Base-by-base conservation (phyloP, 2,113 vertebrate genomes). In the Cisticola juncidis region DNA sequence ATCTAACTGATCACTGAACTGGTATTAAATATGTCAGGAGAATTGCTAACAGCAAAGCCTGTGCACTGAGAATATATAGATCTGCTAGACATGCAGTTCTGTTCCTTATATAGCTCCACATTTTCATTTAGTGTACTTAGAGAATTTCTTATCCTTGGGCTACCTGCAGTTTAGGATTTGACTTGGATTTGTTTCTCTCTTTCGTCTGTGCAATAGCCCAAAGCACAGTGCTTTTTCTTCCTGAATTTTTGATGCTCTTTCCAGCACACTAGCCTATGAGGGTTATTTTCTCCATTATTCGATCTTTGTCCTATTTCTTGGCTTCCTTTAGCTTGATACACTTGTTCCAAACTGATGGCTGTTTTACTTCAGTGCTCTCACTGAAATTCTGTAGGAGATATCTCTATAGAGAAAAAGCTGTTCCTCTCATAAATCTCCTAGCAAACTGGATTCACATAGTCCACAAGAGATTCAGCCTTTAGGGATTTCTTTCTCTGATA, bases 301-400 rank as follows among this genome's bases (percentile, higher is more conserved):
- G 15, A 38, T 73, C 83, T 91, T 62, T 89, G 81, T 87, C 69
- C 90, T 91, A 87, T 89, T 95, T 94, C 69, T 80, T 86, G 58
- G 64, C 68, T 92, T 92, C 35, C 53, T 84, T 74, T 64, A 74
- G 51, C 65, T 56, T 84, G 51, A 89, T 47, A 54, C 16, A 50
- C 35, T 84, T 57, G 50, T 56, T 88, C 53, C 57, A 88, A 86
- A 88, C 36, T 20, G 53, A 93, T 76, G 45, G 57, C 31, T 96
- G 25, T 81, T 95, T 89, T 78, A 92, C 23, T 81, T 89, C 87
- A 84, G 35, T 35, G 24, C 33, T 84, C 23, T 80, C 51, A 26
- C 60, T 62, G 72, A 95, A 89, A 92, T 89, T 91, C 77, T 89
- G 1, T 81, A 66, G 36, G 36, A 86, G 42, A 86, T 72, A 70